Percentiles rank a stretch among this genome's conserved stretches.
These are phyloP conservation scores for Mormyrus iriodes DNA, from an alignment of 2,113 vertebrate genomes.

Conservation along the genomic window DNA sequence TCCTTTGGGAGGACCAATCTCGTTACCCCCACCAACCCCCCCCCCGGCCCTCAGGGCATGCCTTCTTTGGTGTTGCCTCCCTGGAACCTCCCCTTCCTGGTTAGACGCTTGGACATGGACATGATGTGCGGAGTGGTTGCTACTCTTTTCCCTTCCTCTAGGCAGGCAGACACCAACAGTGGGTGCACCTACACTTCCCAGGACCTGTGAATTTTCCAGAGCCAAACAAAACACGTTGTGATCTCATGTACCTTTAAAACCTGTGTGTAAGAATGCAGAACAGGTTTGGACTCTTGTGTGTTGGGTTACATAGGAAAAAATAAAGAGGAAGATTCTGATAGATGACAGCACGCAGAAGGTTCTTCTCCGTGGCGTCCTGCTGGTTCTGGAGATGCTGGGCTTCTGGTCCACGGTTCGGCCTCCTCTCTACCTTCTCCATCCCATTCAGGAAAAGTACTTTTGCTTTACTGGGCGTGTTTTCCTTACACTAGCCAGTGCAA, in stretches of 20 bases:
- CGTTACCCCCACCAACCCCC: neutral
- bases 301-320: neutral
- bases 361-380: neutral
- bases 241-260: neutral
- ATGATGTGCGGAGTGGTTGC: neutral
- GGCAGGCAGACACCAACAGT: neutral
- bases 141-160: neutral
- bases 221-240: neutral
- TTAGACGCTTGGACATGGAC: neutral
- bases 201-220: neutral
- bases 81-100: neutral
- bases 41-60: neutral
- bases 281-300: neutral
- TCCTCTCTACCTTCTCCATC: neutral
- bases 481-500: neutral
- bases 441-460: neutral
- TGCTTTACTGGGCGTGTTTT: neutral
- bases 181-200: neutral
- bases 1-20: neutral
- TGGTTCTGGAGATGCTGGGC: neutral
- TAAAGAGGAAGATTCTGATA: neutral
- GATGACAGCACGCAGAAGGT: neutral
- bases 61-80: neutral
- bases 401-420: neutral
- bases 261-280: neutral